These are phyloP conservation scores for Mergus octosetaceus DNA, from an alignment of 2,797 vertebrate genomes.

Conservation along the genomic window DNA sequence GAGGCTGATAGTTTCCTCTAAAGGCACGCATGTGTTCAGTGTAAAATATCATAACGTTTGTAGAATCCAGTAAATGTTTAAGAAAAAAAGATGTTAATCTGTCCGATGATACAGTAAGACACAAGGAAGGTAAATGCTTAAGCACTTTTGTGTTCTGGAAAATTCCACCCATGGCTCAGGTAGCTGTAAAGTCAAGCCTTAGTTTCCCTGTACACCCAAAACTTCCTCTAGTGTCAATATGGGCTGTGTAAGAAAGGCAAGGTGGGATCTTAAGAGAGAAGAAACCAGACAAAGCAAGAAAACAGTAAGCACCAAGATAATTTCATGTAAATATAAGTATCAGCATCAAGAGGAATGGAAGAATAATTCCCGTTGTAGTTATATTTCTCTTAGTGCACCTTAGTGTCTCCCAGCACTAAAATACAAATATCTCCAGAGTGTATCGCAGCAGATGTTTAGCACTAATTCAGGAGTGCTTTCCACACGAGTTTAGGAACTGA, in stretches of 20 bases:
- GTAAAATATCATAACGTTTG: neutral
- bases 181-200: neutral
- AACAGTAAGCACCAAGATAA: neutral
- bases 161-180: neutral
- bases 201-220: neutral
- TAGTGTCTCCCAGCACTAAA: neutral
- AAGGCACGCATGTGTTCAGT: neutral
- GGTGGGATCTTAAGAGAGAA: neutral
- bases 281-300: neutral
- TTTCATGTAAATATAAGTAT: neutral
- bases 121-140: neutral
- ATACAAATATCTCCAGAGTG: neutral
- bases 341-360: neutral
- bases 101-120: neutral
- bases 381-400: neutral
- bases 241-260: neutral
- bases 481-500: neutral
- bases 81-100: neutral
- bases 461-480: neutral
- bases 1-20: neutral
- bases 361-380: neutral
- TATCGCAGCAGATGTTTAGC: neutral
- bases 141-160: neutral
- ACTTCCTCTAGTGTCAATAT: accelerated
- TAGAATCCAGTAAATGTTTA: neutral